These are phyloP conservation scores for Formica exsecta DNA, from an alignment of 1,140 invertebrate genomes.

Conservation along the genomic window DNA sequence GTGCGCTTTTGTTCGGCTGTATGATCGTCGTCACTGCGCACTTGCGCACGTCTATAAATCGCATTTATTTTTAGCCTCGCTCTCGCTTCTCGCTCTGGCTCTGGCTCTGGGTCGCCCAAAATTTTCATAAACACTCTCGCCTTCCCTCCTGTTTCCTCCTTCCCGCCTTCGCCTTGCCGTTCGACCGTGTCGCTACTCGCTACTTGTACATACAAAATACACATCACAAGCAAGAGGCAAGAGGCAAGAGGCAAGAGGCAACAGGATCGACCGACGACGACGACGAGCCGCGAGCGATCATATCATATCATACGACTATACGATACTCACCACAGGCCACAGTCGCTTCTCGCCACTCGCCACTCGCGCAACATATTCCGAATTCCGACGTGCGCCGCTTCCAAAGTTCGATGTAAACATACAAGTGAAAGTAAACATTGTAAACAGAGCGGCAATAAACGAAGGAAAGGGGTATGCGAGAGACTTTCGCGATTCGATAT, in stretches of 20 bases:
- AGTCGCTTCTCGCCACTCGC: too few relatives aligned
- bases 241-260: too few relatives aligned
- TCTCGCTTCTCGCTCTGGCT: neutral
- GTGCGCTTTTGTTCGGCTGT: constrained; percentile 70
- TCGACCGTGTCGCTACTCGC: neutral
- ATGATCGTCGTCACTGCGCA: constrained; percentile 63
- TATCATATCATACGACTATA: too few relatives aligned
- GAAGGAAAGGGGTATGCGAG: neutral
- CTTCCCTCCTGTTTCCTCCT: neutral
- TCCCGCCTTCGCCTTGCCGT: neutral
- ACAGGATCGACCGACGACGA: neutral
- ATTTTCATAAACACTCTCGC: constrained; percentile 58
- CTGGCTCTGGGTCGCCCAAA: constrained; percentile 3
- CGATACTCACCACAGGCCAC: neutral
- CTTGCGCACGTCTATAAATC: constrained; percentile 70
- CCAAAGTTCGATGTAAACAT: constrained; percentile 3
- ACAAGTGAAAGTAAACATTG: constrained; percentile 16
- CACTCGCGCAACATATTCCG: constrained; percentile 6
- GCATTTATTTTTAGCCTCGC: constrained; percentile 75
- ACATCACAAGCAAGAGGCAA: too few relatives aligned
- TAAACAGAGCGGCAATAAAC: neutral
- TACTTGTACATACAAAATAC: too few relatives aligned
- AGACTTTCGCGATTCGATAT: neutral
- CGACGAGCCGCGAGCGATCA: neutral
- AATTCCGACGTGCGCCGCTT: neutral